A percentile compares a stretch with the other conserved stretches of the same genome.
These are phyloP conservation scores for Heterodera schachtii DNA, from an alignment of 1,140 invertebrate species.

Conservation along the genomic window DNA sequence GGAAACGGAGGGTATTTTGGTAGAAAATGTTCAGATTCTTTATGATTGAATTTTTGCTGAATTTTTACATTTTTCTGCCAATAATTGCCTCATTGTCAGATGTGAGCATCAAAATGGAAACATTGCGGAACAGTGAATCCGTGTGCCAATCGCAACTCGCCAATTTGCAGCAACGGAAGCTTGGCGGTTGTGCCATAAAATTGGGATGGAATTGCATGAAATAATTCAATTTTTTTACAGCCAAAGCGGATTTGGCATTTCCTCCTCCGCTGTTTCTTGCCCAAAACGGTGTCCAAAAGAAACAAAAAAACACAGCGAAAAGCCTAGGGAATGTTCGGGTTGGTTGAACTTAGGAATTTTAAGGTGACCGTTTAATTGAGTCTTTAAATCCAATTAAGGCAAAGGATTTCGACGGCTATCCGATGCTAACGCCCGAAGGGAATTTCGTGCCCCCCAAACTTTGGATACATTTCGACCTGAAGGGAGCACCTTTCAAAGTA, in stretches of 20 bases:
- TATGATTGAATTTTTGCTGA: no score
- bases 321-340: no score
- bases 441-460: constrained; percentile 66
- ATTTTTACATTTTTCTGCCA: no score
- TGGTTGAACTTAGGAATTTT: no score
- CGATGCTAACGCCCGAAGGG: constrained; percentile 46
- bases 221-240: no score
- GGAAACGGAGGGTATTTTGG: background rate
- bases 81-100: background rate
- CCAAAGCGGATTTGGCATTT: background rate
- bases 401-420: constrained; percentile 39
- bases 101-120: constrained; percentile 13
- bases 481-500: constrained; percentile 79
- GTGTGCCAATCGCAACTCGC: constrained; percentile 22
- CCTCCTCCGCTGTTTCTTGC: background rate
- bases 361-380: no score
- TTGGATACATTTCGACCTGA: constrained; percentile 83
- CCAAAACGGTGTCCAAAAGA: background rate
- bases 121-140: constrained; percentile 15
- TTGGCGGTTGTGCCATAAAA: background rate
- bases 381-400: background rate
- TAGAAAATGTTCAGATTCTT: no score
- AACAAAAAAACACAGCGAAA: background rate
- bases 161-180: background rate
- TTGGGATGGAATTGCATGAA: no score